Evolutionary conservation across 2,113 vertebrate species (phyloP), one percentile per base, ranked within the genome.

Genomic region (Psittacula cyanocephala): DNA sequence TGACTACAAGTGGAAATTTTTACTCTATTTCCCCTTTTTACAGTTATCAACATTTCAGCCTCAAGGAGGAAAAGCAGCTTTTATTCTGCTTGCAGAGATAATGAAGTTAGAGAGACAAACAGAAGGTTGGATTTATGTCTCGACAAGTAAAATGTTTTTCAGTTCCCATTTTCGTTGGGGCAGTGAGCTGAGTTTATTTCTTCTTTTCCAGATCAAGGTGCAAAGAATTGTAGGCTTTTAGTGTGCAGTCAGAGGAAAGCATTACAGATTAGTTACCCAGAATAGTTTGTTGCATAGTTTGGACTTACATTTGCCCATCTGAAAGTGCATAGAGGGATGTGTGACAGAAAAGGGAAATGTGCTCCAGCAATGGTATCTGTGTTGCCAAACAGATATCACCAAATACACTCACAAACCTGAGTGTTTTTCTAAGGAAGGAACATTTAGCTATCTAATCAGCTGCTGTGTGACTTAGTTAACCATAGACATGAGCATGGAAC

Each of bases 221-320:
- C 20, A 62, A 78, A 82, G 65, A 69, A 39, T 17, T 52, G 24
- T 29, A 62, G 46, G 2, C 2, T 31, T 71, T 89, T 27, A 70
- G 37, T 47, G 31, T 82, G 16, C 37, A 49, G 8, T 31, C 23
- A 70, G 39, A 82, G 35, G 9, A 78, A 78, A 62, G 41, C 25
- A 77, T 7, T 4, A n/a, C 17, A 46, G 69, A 65, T 59, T 15
- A 52, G 37, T 63, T 25, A 6, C 3, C 33, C 0, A 0, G 29
- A 81, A 39, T 13, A 33, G 3, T 57, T 87, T 52, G 3, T 47
- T 47, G 29, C 13, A 17, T 76, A 69, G 13, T 60, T 81, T 59
- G 53, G 37, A 43, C 23, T 76, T 15, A 6, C 8, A 33, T 65
- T 83, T 82, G n/a, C 19, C 28, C 31, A 49, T 39, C 9, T 2